Conservation (phyloP, 2,888 invertebrate species). For the Lottia gigantea region DNA sequence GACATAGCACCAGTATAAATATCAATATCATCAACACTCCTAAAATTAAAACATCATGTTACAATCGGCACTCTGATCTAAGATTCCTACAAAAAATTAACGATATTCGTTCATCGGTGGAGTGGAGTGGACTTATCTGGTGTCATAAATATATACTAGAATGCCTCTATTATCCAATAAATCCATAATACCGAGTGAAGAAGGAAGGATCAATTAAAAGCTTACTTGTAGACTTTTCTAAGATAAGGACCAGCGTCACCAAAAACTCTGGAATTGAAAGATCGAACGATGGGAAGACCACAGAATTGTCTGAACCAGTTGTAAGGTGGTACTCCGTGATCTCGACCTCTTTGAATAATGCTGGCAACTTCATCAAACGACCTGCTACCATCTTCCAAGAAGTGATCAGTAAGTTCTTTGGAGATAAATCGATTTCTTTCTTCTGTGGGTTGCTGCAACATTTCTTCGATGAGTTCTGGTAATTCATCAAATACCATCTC, state of each 20-base stretch:
- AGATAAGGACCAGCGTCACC: neutral
- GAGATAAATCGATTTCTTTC: slow-evolving; percentile 9
- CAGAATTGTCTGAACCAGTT: slow-evolving; percentile 17
- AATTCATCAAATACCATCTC: slow-evolving; percentile 8
- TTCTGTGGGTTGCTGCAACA: slow-evolving; percentile 4
- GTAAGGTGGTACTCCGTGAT: slow-evolving; percentile 18
- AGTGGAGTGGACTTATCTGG: no score
- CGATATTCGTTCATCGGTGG: no score
- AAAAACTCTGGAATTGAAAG: slow-evolving; percentile 15
- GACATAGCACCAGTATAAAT: no score
- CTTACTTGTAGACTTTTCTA: neutral
- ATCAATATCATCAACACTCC: neutral
- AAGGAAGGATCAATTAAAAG: neutral
- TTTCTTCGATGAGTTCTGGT: slow-evolving; percentile 9
- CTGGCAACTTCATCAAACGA: slow-evolving; percentile 1
- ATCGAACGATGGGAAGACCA: slow-evolving; percentile 9
- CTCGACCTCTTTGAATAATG: slow-evolving; percentile 20
- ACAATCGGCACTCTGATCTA: no score
- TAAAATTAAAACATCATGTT: neutral
- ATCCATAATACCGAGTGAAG: no score
- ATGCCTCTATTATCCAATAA: no score
- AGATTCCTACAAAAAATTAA: no score
- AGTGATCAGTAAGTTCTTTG: neutral
- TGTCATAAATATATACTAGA: no score
- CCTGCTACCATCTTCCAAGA: neutral